Evolutionary conservation across 2,888 invertebrate species (phyloP).

Genomic region (Adineta ricciae): DNA sequence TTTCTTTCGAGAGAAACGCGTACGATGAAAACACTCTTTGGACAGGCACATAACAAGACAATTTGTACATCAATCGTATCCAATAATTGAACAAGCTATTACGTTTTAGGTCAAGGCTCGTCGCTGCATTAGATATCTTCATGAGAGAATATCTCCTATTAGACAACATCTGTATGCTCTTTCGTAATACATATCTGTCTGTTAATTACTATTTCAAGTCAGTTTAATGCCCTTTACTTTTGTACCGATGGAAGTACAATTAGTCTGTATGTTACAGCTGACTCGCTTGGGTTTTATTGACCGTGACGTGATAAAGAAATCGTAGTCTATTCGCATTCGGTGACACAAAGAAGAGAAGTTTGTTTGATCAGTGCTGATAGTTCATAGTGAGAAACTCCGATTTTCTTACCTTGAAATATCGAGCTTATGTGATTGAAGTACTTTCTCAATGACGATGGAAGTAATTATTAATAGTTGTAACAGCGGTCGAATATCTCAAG

Average conservation of each 20-base stretch:
- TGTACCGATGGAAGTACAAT: too few relatives aligned
- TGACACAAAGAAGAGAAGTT: too few relatives aligned
- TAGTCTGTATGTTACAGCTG: not conserved
- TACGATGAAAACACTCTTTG: not conserved
- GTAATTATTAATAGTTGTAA: not conserved
- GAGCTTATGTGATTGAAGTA: not conserved
- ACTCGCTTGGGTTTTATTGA: not conserved
- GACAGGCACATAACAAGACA: not conserved
- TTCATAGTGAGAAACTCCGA: too few relatives aligned
- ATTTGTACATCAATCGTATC: not conserved
- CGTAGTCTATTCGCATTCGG: too few relatives aligned
- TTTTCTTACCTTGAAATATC: not conserved
- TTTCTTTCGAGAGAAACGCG: too few relatives aligned
- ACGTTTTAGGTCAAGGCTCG: not conserved
- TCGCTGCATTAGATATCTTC: not conserved
- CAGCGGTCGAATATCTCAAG: not conserved
- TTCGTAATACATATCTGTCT: not conserved
- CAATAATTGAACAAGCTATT: not conserved
- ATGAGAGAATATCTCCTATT: not conserved
- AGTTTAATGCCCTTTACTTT: not conserved
- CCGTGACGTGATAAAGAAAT: too few relatives aligned
- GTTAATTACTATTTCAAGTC: not conserved
- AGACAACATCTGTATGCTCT: not conserved
- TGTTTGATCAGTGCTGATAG: too few relatives aligned
- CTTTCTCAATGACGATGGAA: not conserved